Evolutionary conservation across 2,113 vertebrate genomes (phyloP).

Genomic region (Sterrhoptilus dennistouni): DNA sequence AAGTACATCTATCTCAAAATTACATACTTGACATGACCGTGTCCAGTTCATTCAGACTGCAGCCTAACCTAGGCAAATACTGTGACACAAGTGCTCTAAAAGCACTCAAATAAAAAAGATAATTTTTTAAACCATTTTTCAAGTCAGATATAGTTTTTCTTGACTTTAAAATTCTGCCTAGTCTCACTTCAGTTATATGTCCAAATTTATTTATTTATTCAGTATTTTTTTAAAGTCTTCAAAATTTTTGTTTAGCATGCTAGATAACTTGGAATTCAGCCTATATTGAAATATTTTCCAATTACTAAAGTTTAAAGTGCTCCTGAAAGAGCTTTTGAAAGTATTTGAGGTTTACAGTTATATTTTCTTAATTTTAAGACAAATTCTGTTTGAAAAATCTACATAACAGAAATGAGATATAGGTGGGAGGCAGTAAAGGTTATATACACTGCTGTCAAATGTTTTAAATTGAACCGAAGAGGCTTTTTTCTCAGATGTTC

Average conservation of each 20-base stretch:
- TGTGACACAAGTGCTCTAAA: neutral
- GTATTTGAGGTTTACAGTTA: neutral
- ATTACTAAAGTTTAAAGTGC: neutral
- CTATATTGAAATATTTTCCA: neutral
- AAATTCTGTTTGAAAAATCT: neutral
- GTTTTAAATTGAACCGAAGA: neutral
- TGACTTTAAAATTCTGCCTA: neutral
- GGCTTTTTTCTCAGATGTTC: neutral
- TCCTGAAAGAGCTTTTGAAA: neutral
- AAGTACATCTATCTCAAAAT: slow-evolving; percentile 62
- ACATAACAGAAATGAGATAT: neutral
- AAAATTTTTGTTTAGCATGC: neutral
- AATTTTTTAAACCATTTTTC: neutral
- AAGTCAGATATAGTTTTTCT: neutral
- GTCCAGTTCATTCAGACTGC: neutral
- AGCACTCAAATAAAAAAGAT: neutral
- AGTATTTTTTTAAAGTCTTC: neutral
- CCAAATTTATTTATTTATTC: neutral
- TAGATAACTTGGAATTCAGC: neutral
- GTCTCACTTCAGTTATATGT: neutral
- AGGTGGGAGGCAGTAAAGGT: neutral
- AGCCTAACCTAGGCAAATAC: neutral
- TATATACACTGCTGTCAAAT: neutral
- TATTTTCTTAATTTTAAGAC: neutral
- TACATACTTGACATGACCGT: neutral